A percentile compares a stretch with the other conserved stretches of the same genome.
phyloP scores from a whole-genome alignment of 2,797 vertebrate species.

The Lepus oiostolus region DNA sequence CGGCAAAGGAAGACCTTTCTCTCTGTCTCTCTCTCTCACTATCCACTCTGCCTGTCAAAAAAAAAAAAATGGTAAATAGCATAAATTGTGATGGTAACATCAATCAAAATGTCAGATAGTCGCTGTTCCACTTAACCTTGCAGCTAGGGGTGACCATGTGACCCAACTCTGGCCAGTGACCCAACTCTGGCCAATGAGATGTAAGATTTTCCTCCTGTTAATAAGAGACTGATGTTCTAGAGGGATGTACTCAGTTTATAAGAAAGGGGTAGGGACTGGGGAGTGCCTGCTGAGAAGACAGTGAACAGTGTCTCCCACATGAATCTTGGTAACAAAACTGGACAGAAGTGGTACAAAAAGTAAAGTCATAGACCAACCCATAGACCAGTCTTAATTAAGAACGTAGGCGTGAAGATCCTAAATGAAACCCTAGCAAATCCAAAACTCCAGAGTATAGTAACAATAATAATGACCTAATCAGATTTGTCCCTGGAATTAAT shows the following conservation, averaged over 20 bases:
- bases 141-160: background rate
- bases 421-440: background rate
- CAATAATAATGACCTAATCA: conserved; percentile 14
- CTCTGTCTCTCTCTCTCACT: too few species aligned
- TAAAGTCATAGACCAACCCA: background rate
- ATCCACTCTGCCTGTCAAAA: too few species aligned
- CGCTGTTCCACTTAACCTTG: background rate
- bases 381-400: background rate
- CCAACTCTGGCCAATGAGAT: background rate
- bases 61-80: background rate
- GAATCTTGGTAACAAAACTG: background rate
- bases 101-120: background rate
- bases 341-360: background rate
- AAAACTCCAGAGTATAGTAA: background rate
- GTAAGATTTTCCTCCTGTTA: background rate
- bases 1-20: too few species aligned
- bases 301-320: background rate
- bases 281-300: background rate
- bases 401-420: background rate
- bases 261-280: background rate
- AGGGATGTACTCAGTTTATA: background rate
- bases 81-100: conserved; percentile 10
- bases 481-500: conserved; percentile 6
- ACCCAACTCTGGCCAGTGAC: background rate
- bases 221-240: background rate